These are phyloP conservation scores for Zophobas morio DNA, from an alignment of 1,140 invertebrate species.

Conservation along the genomic window DNA sequence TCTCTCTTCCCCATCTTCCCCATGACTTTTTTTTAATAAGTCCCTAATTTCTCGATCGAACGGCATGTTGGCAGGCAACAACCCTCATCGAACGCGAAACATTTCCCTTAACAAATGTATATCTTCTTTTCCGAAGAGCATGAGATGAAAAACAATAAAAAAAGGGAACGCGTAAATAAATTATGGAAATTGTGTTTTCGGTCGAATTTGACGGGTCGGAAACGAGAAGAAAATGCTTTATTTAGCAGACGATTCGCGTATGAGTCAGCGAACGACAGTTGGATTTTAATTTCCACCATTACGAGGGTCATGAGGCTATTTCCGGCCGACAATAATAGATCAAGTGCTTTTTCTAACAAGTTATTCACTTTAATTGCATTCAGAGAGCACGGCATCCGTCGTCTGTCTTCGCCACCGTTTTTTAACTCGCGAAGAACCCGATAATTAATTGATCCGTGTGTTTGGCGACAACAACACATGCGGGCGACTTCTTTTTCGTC, in stretches of 20 bases:
- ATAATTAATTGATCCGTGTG: slow-evolving; percentile 31
- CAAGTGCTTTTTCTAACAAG: slow-evolving; percentile 22
- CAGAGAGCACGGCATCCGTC: slow-evolving; percentile 6
- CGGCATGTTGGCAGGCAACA: background rate
- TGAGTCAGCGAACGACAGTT: slow-evolving; percentile 2
- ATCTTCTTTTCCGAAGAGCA: background rate
- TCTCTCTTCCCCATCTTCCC: slow-evolving; percentile 3
- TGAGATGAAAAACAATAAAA: background rate
- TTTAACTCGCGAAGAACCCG: slow-evolving; percentile 1
- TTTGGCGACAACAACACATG: slow-evolving; percentile 19
- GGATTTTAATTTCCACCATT: slow-evolving; percentile 20
- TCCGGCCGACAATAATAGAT: slow-evolving; percentile 33
- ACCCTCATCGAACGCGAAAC: background rate
- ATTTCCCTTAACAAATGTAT: background rate
- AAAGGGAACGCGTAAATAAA: background rate
- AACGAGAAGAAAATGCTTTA: background rate
- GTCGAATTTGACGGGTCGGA: background rate
- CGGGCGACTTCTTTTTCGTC: slow-evolving; percentile 18
- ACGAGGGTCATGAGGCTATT: slow-evolving; percentile 13
- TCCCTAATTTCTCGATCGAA: slow-evolving; percentile 17
- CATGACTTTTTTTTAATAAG: slow-evolving; percentile 11
- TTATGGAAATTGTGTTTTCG: background rate
- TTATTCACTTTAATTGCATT: slow-evolving; percentile 28
- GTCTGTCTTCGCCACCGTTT: background rate
- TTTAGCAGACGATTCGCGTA: slow-evolving; percentile 13